phyloP scores from a whole-genome alignment of 2,888 invertebrate genomes.

The Philopedon plagiatum region DNA sequence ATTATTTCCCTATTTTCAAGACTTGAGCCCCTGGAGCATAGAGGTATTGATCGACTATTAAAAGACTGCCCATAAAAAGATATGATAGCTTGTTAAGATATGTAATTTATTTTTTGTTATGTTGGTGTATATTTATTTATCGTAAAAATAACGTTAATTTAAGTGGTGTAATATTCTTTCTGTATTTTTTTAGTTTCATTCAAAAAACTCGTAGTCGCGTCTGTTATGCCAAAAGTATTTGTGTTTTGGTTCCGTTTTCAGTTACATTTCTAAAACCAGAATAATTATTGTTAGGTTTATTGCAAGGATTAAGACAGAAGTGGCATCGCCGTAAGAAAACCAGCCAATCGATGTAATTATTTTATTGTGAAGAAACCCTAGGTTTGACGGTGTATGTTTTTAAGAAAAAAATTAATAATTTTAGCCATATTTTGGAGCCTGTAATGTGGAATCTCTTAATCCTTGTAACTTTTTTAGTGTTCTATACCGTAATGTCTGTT shows the following conservation, averaged over 20 bases:
- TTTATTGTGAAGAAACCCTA: too few relatives aligned
- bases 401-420: too few relatives aligned
- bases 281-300: background rate
- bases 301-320: background rate
- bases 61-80: constrained; percentile 2
- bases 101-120: constrained; percentile 34
- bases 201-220: background rate
- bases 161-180: constrained; percentile 3
- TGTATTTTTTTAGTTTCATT: background rate
- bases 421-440: background rate
- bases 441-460: background rate
- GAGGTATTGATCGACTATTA: background rate
- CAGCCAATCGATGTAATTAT: too few relatives aligned
- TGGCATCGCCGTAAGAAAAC: too few relatives aligned
- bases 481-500: too few relatives aligned
- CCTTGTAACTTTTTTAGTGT: constrained; percentile 20
- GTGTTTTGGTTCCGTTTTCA: background rate
- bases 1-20: too few relatives aligned
- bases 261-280: background rate
- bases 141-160: background rate
- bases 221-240: constrained; percentile 12
- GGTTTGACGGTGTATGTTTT: too few relatives aligned
- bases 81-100: constrained; percentile 13
- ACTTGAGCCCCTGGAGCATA: background rate
- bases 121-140: constrained; percentile 35